Base-by-base conservation (phyloP, 2,888 invertebrate species). In the Mesoligia furuncula region DNA sequence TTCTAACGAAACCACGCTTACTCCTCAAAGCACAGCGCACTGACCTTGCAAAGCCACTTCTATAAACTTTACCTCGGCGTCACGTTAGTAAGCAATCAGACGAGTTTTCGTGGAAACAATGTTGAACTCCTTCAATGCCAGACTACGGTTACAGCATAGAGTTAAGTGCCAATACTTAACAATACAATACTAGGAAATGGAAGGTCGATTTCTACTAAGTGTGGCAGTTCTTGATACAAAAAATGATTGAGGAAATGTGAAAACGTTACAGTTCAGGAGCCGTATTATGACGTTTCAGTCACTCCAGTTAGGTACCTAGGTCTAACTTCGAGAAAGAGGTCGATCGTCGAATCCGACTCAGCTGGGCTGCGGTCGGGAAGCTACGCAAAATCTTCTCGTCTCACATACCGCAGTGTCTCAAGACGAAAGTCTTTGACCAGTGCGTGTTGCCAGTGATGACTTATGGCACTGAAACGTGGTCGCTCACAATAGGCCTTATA, bases 101-200 rank as follows among this genome's bases (percentile, higher is more conserved):
- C 59, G 78, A 80, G 80, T 82, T 84, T 84, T 83, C 85, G 80
- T 83, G 71, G 82, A 87, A 88, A 88, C 86, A 79, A 87, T 87
- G 81, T 81, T 73, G 82, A 86, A 86, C 84, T 88, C 81, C 84
- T 83, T 81, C 88, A 90, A 87, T 88, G 85, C 81, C 89, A 88
- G 84, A 85, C 84, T 80, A 80, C 82, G 74, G 86, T 61, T 62
- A 73, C 72, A 45, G 59, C 39, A 57, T 20, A 62, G n/a, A 68
- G 48, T 69, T 79, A 84, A 75, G 74, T 84, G 59, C 45, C n/a
- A 31, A 84, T 79, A 84, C 77, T 83, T 59, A 42, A 70, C 45
- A 36, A 17, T 15, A 68, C 66, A 72, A 54, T 72, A 69, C 77
- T 69, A 42, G 36, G 77, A 76, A 82, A 76, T 61, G 15, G 9